Conservation (phyloP, 2,888 invertebrate genomes). For the Furcula furcula region DNA sequence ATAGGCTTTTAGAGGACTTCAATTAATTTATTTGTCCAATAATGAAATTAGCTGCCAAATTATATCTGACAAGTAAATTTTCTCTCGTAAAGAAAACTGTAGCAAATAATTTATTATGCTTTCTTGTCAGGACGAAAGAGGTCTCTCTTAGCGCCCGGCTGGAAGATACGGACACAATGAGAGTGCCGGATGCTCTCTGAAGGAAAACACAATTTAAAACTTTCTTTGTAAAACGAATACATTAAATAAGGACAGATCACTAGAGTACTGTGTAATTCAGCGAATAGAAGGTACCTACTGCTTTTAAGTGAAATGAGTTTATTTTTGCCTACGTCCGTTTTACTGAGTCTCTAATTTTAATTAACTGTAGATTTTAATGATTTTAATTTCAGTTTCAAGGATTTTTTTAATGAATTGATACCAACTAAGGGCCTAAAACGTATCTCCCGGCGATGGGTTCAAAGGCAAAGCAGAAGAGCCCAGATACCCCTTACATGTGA, state of each 20-base stretch:
- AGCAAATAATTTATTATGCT: slow-evolving; percentile 35
- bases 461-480: too few relatives aligned
- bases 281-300: slow-evolving; percentile 3
- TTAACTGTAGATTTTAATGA: too few relatives aligned
- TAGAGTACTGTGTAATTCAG: slow-evolving; percentile 12
- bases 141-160: slow-evolving; percentile 23
- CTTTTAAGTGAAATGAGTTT: not conserved
- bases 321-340: not conserved
- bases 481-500: too few relatives aligned
- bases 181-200: slow-evolving; percentile 28
- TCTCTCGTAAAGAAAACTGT: slow-evolving; percentile 14
- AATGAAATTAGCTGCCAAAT: slow-evolving; percentile 15
- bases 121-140: slow-evolving; percentile 26
- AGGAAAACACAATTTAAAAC: slow-evolving; percentile 35
- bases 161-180: slow-evolving; percentile 25
- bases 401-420: too few relatives aligned
- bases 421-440: too few relatives aligned
- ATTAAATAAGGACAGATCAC: slow-evolving; percentile 23
- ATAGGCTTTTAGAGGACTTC: too few relatives aligned
- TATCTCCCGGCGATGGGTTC: too few relatives aligned
- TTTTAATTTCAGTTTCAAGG: too few relatives aligned
- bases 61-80: slow-evolving; percentile 17
- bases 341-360: too few relatives aligned
- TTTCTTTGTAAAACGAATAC: slow-evolving; percentile 29
- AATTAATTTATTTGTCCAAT: slow-evolving; percentile 1